Conservation (phyloP, 2,113 vertebrate genomes). For the Sporophila hypoxantha region DNA sequence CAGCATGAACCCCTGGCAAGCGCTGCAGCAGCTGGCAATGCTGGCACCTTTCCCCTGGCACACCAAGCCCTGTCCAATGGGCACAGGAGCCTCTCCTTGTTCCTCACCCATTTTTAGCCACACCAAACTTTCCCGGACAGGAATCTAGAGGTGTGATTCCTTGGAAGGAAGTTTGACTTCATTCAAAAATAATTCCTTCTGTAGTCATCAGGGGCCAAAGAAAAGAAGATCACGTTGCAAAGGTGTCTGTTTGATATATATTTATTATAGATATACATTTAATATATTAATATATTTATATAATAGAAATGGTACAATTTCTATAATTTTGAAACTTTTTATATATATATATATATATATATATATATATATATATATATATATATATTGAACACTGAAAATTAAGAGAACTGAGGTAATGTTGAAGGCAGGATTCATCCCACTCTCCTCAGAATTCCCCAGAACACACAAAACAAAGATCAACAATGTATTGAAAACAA, state of each 20-base stretch:
- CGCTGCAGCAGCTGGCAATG: neutral
- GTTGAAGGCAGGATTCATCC: neutral
- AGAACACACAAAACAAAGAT: neutral
- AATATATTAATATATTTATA: no score
- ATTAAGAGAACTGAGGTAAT: neutral
- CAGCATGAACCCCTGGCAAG: neutral
- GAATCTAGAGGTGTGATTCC: neutral
- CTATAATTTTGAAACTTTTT: neutral
- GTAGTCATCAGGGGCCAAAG: neutral
- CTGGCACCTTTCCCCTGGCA: neutral
- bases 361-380: no score
- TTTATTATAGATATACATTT: neutral
- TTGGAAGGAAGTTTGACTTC: neutral
- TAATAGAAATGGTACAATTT: neutral
- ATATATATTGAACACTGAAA: neutral
- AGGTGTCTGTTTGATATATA: neutral
- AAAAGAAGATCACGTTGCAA: neutral
- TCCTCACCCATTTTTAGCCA: accelerated
- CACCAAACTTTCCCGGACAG: accelerated
- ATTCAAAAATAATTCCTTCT: neutral
- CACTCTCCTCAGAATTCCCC: neutral
- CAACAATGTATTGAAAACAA: neutral
- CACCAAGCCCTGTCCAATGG: neutral
- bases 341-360: no score
- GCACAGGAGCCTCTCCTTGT: neutral